Percentiles rank a stretch among this genome's conserved stretches.
phyloP scores from a whole-genome alignment of 2,888 invertebrate species.

The Nemoura dubitans region DNA sequence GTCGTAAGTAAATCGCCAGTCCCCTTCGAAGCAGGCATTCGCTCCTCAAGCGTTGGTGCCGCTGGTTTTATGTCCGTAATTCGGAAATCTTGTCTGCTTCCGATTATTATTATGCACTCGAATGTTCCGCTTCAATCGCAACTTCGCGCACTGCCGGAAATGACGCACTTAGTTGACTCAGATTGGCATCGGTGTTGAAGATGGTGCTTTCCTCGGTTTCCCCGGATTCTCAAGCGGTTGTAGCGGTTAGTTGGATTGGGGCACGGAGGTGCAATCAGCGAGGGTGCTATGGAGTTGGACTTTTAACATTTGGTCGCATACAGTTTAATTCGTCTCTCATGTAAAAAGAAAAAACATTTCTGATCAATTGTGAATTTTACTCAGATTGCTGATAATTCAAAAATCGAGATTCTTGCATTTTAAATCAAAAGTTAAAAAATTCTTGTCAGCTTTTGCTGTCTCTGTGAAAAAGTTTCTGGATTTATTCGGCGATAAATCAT shows the following conservation, averaged over 20 bases:
- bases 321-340: neutral
- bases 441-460: neutral
- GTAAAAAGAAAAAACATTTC: neutral
- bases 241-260: too few species aligned
- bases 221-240: neutral
- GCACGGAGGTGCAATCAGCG: too few species aligned
- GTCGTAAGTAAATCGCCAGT: too few species aligned
- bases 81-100: constrained; percentile 37
- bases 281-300: neutral
- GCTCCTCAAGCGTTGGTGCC: neutral
- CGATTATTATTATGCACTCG: constrained; percentile 35
- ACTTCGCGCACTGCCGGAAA: constrained; percentile 43
- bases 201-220: neutral
- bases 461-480: neutral
- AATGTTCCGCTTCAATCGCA: constrained; percentile 39
- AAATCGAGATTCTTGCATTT: neutral
- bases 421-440: neutral
- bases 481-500: neutral
- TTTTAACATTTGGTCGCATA: neutral
- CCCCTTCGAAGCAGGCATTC: neutral
- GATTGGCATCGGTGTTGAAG: neutral
- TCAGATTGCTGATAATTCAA: neutral
- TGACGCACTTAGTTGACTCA: constrained; percentile 46
- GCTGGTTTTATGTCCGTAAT: neutral
- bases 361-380: neutral